Conservation (phyloP, 2,888 invertebrate genomes). For the Saturnia pavonia region DNA sequence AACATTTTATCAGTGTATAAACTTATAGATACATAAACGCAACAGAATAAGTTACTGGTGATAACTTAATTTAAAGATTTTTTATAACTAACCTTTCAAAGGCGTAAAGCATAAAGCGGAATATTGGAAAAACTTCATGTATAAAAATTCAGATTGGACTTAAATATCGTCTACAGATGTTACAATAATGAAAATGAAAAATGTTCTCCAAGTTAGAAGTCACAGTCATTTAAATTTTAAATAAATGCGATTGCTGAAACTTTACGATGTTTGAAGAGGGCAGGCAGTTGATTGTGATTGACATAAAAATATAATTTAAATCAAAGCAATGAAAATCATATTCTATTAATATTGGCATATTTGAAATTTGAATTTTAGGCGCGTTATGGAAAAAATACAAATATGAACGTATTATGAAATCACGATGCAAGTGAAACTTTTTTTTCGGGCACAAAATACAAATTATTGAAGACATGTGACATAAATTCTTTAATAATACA, state of each 20-base stretch:
- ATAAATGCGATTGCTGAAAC: constrained; percentile 26
- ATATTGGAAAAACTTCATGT: neutral
- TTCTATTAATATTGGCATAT: neutral
- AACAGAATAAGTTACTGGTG: too few species aligned
- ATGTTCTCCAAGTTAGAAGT: constrained; percentile 24
- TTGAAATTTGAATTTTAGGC: neutral
- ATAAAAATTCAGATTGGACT: neutral
- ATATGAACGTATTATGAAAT: too few species aligned
- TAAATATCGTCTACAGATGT: constrained; percentile 25
- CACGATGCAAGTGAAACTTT: too few species aligned
- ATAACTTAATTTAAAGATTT: too few species aligned
- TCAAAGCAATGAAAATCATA: neutral
- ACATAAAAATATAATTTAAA: neutral
- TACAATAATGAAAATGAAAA: constrained; percentile 26
- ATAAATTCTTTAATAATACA: too few species aligned
- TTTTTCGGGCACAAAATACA: too few species aligned
- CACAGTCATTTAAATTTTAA: constrained; percentile 27
- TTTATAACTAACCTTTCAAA: neutral
- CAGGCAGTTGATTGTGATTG: constrained; percentile 30
- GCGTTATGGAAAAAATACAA: too few species aligned
- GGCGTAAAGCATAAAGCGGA: neutral
- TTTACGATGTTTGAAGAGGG: constrained; percentile 28
- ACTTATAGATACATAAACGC: too few species aligned
- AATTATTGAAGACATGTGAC: too few species aligned
- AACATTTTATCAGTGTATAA: too few species aligned